These are phyloP conservation scores for Palythoa grandiflora DNA, from an alignment of 92 coral and sea anemone genomes.

Conservation along the genomic window DNA sequence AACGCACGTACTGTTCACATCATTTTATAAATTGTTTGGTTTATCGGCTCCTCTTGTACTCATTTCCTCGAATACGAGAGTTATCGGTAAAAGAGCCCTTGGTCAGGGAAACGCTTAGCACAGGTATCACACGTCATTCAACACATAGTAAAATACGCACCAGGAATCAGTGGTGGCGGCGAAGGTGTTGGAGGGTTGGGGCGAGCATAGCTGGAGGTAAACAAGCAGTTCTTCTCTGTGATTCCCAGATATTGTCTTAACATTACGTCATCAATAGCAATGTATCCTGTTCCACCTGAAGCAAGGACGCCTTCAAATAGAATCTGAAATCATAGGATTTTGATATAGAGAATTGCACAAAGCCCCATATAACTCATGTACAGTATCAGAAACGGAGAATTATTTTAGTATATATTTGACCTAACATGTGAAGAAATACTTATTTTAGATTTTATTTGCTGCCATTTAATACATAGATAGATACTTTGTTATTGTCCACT, in stretches of 20 bases:
- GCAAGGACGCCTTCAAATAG: slow-evolving; percentile 28
- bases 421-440: no score
- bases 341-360: neutral
- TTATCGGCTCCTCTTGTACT: no score
- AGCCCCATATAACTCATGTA: neutral
- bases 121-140: no score
- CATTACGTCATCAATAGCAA: slow-evolving; percentile 21
- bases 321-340: slow-evolving; percentile 13
- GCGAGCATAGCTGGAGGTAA: slow-evolving; percentile 46
- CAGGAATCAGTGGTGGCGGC: slow-evolving; percentile 2
- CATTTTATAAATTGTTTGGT: no score
- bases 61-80: no score
- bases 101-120: no score
- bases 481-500: no score
- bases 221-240: slow-evolving; percentile 30
- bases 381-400: no score
- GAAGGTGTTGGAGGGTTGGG: slow-evolving; percentile 31
- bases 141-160: neutral
- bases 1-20: no score
- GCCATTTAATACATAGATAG: no score
- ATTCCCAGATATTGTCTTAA: slow-evolving; percentile 27
- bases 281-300: slow-evolving; percentile 1
- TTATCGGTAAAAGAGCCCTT: no score
- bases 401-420: neutral
- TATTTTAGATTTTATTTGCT: no score